Evolutionary conservation across 2,888 invertebrate genomes (phyloP).

Genomic region (Sinopyrophorus schimmeli): DNA sequence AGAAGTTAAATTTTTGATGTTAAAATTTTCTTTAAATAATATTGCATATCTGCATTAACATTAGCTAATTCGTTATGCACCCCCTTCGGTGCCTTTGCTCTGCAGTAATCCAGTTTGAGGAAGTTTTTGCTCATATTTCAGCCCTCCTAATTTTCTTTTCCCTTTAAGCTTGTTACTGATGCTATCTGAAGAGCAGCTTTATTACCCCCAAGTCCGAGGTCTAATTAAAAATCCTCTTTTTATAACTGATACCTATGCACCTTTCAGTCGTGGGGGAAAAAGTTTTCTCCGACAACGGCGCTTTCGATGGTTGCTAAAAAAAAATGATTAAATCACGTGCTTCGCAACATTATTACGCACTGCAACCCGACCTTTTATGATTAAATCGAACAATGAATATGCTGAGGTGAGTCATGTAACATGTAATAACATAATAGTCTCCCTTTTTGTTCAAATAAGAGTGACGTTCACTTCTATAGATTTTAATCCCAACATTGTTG

Average conservation of each 20-base stretch:
- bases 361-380: conserved; percentile 27
- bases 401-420: conserved; percentile 30
- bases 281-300: background rate
- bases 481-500: conserved; percentile 27
- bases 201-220: conserved; percentile 43
- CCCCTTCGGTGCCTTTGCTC: conserved; percentile 43
- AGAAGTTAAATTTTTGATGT: no score
- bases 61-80: conserved; percentile 49
- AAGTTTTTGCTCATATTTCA: conserved; percentile 45
- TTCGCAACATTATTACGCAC: conserved; percentile 20
- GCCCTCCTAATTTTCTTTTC: conserved; percentile 48
- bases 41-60: conserved; percentile 43
- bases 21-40: conserved; percentile 22
- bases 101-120: conserved; percentile 48
- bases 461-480: conserved; percentile 13
- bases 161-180: conserved; percentile 43
- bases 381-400: conserved; percentile 24
- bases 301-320: conserved; percentile 1
- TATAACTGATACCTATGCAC: conserved; percentile 20
- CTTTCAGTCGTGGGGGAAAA: conserved; percentile 4
- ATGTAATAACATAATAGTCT: conserved; percentile 28
- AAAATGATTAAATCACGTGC: conserved; percentile 25
- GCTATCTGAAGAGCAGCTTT: conserved; percentile 46
- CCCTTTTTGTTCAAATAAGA: conserved; percentile 27
- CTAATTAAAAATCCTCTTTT: conserved; percentile 47